Percentiles rank a stretch among this genome's conserved stretches.
Conservation (phyloP, 2,888 invertebrate species). For the Falcaria lacertinaria region DNA sequence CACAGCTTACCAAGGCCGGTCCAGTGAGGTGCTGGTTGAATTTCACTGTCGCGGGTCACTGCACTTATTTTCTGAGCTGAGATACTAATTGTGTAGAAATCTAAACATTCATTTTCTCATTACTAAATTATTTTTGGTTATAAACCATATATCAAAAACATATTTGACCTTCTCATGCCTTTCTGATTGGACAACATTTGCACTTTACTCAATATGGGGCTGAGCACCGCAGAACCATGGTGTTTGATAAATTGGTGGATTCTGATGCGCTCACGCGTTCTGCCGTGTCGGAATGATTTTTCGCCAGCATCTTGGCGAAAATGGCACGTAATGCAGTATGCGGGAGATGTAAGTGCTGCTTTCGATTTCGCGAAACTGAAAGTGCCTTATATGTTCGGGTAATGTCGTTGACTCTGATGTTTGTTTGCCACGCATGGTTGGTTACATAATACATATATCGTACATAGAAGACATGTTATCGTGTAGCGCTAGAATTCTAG, state of each 20-base stretch:
- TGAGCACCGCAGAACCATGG: conserved; percentile 25
- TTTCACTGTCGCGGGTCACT: conserved; percentile 67
- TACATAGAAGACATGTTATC: conserved; percentile 53
- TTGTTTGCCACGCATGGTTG: conserved; percentile 75
- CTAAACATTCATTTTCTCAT: too few relatives aligned
- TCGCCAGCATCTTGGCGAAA: conserved; percentile 63
- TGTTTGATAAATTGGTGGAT: conserved; percentile 60
- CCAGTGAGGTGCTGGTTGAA: conserved; percentile 47
- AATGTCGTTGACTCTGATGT: conserved; percentile 74
- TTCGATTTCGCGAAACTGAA: conserved; percentile 77
- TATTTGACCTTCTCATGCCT: too few relatives aligned
- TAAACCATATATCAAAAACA: too few relatives aligned
- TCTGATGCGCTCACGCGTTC: conserved; percentile 41
- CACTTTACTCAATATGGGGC: too few relatives aligned
- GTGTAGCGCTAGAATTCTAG: conserved; percentile 43
- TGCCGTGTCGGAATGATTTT: conserved; percentile 67
- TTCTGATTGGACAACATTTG: too few relatives aligned
- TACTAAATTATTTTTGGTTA: too few relatives aligned
- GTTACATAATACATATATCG: conserved; percentile 33
- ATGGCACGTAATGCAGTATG: conserved; percentile 51
- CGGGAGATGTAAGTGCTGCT: conserved; percentile 63
- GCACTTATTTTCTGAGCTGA: conserved; percentile 32
- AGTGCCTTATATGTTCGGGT: conserved; percentile 72
- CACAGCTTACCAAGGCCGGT: conserved; percentile 41
- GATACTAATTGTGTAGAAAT: conserved; percentile 2